phyloP scores from a whole-genome alignment of 1,140 invertebrate species.

The Macrosteles quadrilineatus region DNA sequence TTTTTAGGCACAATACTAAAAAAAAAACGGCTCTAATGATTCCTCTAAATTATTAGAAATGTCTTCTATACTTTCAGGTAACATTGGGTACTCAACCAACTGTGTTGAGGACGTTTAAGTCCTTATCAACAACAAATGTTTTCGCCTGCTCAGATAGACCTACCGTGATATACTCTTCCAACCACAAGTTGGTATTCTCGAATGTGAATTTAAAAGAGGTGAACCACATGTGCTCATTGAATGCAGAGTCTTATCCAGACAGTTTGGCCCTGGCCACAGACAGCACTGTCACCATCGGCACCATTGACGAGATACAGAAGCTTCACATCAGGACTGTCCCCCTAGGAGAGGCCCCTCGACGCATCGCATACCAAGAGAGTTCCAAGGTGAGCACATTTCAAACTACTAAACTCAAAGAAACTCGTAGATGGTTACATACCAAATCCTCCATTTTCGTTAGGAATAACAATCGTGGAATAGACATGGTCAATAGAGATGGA shows the following conservation, averaged over 20 bases:
- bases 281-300: conserved; percentile 92
- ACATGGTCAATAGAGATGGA: no score
- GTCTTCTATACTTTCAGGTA: no score
- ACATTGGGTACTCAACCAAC: conserved; percentile 97
- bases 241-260: conserved; percentile 92
- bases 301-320: conserved; percentile 99
- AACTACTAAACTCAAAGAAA: no score
- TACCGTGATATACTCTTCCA: conserved; percentile 98
- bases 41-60: no score
- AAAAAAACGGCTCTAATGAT: no score
- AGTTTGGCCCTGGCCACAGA: conserved; percentile 94
- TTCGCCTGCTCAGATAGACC: conserved; percentile 98
- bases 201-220: conserved; percentile 99
- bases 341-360: conserved; percentile 87
- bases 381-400: conserved; percentile 68
- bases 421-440: no score
- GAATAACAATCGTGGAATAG: no score
- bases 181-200: conserved; percentile 98
- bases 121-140: conserved; percentile 92
- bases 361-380: conserved; percentile 93
- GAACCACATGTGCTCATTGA: conserved; percentile 97
- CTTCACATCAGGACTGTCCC: conserved; percentile 95
- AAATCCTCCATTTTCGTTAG: no score
- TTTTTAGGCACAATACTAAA: no score
- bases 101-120: conserved; percentile 87